A percentile compares a stretch with the other conserved stretches of the same genome.
These are phyloP conservation scores for Donacobius atricapilla DNA, from an alignment of 2,113 vertebrate species.

Conservation along the genomic window DNA sequence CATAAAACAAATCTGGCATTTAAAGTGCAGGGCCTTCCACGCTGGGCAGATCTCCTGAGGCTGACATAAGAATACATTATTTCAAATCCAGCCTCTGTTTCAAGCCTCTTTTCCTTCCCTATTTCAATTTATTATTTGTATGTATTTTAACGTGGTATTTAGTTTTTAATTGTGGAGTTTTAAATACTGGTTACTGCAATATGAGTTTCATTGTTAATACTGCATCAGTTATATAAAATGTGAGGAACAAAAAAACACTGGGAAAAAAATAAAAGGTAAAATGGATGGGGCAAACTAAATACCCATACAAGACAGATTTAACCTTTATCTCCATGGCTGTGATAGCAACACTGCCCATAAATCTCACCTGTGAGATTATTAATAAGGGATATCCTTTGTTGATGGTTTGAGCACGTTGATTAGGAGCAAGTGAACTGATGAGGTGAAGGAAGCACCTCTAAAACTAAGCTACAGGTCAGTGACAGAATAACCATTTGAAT, in stretches of 20 bases:
- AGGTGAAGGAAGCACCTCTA: neutral
- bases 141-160: neutral
- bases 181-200: neutral
- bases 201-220: neutral
- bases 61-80: neutral
- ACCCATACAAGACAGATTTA: neutral
- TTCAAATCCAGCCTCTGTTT: neutral
- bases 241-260: neutral
- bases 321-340: neutral
- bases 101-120: neutral
- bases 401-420: neutral
- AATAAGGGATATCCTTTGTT: neutral
- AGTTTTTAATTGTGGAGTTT: neutral
- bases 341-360: neutral
- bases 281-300: neutral
- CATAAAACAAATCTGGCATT: neutral
- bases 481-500: neutral
- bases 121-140: neutral
- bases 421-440: neutral
- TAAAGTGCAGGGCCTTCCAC: neutral
- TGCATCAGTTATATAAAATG: neutral
- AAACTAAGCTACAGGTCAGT: neutral
- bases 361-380: neutral
- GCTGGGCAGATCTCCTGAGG: neutral
- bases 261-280: neutral